phyloP scores from a whole-genome alignment of 2,113 vertebrate species.

The Galemys pyrenaicus region DNA sequence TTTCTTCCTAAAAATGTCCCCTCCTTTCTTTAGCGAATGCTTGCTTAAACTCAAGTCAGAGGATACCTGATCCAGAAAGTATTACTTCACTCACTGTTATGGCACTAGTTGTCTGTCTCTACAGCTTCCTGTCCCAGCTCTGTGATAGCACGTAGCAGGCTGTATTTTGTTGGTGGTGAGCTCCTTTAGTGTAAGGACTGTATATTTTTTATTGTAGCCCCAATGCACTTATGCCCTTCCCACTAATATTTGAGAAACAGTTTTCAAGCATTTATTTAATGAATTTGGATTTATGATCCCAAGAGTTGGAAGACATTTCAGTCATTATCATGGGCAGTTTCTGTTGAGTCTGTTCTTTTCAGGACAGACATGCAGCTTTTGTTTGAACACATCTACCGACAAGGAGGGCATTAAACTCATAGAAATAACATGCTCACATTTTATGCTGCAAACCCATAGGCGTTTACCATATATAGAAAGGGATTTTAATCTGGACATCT shows the following conservation, averaged over 20 bases:
- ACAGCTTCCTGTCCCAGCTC: not conserved
- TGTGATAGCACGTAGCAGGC: fast-evolving
- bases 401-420: not conserved
- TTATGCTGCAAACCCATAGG: not conserved
- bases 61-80: not conserved
- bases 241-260: not conserved
- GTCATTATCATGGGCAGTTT: not conserved
- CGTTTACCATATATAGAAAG: not conserved
- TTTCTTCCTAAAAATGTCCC: not conserved
- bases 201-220: not conserved
- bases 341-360: not conserved
- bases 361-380: not conserved
- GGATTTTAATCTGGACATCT: not conserved
- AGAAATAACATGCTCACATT: not conserved
- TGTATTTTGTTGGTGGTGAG: not conserved
- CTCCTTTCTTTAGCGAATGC: not conserved
- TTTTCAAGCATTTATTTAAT: not conserved
- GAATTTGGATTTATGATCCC: not conserved
- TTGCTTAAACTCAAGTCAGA: not conserved
- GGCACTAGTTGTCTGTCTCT: not conserved
- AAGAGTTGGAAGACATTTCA: not conserved
- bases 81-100: not conserved
- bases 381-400: not conserved
- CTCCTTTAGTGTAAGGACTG: not conserved
- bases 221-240: not conserved